Conservation (phyloP, 1,140 invertebrate species). For the Macrobrachium rosenbergii region DNA sequence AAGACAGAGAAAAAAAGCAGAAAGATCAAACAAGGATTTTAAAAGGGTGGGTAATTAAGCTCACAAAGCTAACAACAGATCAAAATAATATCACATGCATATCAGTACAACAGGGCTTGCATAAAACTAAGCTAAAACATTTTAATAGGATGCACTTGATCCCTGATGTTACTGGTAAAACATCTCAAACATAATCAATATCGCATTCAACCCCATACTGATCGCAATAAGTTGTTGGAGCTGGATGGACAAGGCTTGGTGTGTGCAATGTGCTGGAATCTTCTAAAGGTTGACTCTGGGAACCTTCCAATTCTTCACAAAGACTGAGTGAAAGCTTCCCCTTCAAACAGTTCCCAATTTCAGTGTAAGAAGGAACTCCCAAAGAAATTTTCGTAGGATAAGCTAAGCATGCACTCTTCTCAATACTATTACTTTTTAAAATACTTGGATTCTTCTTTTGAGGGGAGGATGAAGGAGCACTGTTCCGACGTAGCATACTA, state of each 20-base stretch:
- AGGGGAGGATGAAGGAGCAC: not conserved
- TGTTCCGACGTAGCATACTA: not conserved
- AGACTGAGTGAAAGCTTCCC: too few species aligned
- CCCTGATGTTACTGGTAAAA: too few species aligned
- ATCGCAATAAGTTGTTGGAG: conserved; percentile 41
- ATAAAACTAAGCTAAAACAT: too few species aligned
- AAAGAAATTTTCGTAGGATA: too few species aligned
- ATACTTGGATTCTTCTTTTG: conserved; percentile 10
- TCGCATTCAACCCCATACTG: conserved; percentile 49
- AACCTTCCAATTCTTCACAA: not conserved
- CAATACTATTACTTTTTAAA: not conserved
- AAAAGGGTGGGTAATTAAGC: not conserved
- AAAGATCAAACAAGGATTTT: not conserved
- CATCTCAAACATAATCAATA: conserved; percentile 45
- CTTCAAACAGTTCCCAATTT: too few species aligned
- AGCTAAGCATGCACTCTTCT: too few species aligned
- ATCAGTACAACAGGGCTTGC: too few species aligned
- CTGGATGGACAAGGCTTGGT: conserved; percentile 32
- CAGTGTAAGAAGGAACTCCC: too few species aligned
- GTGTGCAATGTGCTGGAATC: conserved; percentile 7
- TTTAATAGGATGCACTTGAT: too few species aligned
- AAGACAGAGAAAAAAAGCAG: not conserved
- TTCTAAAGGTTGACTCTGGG: not conserved
- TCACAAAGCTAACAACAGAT: too few species aligned
- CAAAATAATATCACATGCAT: too few species aligned